Conservation (phyloP, 2,113 vertebrate genomes). For the Tachysurus fulvidraco region DNA sequence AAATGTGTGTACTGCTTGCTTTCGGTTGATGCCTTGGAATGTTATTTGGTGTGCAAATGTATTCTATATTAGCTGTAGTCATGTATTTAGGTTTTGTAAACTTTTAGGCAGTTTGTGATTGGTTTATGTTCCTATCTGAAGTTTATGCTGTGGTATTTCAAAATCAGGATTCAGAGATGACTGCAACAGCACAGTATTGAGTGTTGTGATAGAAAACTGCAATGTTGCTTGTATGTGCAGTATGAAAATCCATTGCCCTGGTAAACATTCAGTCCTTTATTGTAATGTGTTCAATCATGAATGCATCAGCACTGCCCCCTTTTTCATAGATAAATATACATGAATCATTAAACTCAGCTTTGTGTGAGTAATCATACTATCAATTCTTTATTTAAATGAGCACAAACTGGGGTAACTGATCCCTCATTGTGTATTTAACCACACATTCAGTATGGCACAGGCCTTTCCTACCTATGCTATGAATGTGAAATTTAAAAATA, state of each 20-base stretch:
- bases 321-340: no score
- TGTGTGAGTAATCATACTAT: background rate
- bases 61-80: constrained; percentile 28
- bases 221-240: background rate
- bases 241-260: background rate
- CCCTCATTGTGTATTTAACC: background rate
- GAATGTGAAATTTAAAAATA: constrained; percentile 15
- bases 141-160: background rate
- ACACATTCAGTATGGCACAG: background rate
- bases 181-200: constrained; percentile 17
- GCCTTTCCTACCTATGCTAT: constrained; percentile 22
- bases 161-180: background rate
- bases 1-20: constrained; percentile 32
- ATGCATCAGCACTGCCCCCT: background rate
- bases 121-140: background rate
- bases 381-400: background rate
- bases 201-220: background rate
- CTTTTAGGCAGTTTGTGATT: constrained; percentile 21
- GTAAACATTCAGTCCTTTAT: background rate
- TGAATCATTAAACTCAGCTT: background rate
- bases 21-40: constrained; percentile 13
- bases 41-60: constrained; percentile 34
- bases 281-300: background rate
- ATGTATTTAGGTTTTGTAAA: background rate
- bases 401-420: background rate